phyloP scores from a whole-genome alignment of 2,797 vertebrate genomes.

The Melanotaenia nigrans region DNA sequence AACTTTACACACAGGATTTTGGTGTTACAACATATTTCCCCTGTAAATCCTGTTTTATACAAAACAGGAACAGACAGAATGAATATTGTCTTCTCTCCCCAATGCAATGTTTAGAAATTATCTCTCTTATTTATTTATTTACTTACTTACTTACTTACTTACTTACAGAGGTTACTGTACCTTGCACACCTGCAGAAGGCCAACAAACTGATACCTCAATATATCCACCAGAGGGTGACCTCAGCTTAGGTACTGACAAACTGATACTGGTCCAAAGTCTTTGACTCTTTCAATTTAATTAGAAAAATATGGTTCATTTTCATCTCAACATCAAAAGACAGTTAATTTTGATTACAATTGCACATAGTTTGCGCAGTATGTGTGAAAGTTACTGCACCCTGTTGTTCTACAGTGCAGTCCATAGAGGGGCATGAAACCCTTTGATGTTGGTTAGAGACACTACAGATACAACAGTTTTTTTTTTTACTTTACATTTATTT shows the following conservation, averaged over 20 bases:
- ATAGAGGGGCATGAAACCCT: no score
- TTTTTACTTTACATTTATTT: neutral
- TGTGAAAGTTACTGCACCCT: no score
- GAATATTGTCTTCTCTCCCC: neutral
- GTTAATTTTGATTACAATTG: neutral
- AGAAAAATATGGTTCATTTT: neutral
- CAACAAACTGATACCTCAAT: neutral
- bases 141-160: neutral
- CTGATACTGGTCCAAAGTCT: neutral
- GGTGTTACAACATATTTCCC: no score
- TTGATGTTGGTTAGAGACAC: no score
- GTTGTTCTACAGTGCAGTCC: no score
- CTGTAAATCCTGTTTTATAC: no score
- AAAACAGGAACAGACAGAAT: neutral
- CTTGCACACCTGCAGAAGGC: neutral
- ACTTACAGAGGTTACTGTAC: neutral
- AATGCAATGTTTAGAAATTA: neutral
- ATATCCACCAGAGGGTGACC: slow-evolving; percentile 51
- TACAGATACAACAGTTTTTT: no score
- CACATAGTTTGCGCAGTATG: no score
- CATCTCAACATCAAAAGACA: neutral
- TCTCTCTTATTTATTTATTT: slow-evolving; percentile 1
- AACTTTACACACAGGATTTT: neutral
- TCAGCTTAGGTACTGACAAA: slow-evolving; percentile 7
- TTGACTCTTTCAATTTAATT: neutral